Conservation (phyloP, 2,113 vertebrate genomes). For the Cephalopterus ornatus region DNA sequence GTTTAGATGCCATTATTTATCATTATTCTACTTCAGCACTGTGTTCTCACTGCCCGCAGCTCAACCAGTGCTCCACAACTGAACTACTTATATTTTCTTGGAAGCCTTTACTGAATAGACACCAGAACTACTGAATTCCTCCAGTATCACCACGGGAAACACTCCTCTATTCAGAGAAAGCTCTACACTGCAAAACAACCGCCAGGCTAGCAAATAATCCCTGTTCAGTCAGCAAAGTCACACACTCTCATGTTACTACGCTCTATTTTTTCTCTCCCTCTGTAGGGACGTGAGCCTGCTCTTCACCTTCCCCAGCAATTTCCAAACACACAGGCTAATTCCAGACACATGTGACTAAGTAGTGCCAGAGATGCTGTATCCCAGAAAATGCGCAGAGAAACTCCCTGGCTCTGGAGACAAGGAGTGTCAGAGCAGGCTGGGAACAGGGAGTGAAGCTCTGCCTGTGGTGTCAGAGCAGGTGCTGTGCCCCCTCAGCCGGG, state of each 20-base stretch:
- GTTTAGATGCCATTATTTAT: neutral
- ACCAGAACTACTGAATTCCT: neutral
- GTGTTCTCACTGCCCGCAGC: neutral
- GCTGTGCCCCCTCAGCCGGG: neutral
- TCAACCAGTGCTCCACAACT: neutral
- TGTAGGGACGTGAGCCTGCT: accelerated
- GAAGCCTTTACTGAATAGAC: neutral
- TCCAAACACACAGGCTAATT: neutral
- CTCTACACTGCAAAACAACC: neutral
- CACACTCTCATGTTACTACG: neutral
- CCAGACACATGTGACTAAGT: neutral
- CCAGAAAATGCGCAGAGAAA: neutral
- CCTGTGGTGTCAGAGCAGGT: neutral
- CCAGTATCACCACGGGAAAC: neutral
- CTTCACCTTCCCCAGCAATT: neutral
- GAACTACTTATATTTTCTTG: neutral
- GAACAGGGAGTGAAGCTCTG: neutral
- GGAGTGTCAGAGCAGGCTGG: no score
- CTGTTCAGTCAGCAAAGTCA: neutral
- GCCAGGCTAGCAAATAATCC: neutral
- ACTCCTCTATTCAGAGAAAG: neutral
- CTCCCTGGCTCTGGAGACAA: neutral
- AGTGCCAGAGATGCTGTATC: neutral
- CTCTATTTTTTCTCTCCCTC: neutral
- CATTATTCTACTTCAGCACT: neutral